phyloP scores from a whole-genome alignment of 2,797 vertebrate species.

The Tapirus indicus region DNA sequence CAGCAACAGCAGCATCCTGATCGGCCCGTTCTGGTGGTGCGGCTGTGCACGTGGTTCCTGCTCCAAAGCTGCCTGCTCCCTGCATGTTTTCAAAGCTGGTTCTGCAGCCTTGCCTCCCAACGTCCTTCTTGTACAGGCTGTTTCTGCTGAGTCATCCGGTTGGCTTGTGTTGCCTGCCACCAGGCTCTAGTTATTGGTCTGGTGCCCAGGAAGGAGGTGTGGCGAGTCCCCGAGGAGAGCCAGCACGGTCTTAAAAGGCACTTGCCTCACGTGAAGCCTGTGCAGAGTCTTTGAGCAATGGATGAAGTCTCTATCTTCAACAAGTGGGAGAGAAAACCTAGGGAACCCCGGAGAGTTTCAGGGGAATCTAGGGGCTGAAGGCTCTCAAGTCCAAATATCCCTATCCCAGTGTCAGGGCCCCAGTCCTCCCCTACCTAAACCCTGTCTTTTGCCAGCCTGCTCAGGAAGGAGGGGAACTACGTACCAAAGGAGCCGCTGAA shows the following conservation, averaged over 20 bases:
- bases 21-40: accelerated
- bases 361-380: background rate
- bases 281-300: background rate
- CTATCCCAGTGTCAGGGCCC: background rate
- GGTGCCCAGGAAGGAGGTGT: background rate
- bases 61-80: background rate
- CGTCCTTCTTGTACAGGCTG: background rate
- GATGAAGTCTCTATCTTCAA: background rate
- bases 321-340: background rate
- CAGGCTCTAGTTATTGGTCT: background rate
- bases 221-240: background rate
- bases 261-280: background rate
- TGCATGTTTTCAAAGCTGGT: background rate
- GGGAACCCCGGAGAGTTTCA: background rate
- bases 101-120: background rate
- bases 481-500: background rate
- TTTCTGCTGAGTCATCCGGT: background rate
- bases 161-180: background rate
- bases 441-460: background rate
- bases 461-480: background rate
- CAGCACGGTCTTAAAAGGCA: background rate
- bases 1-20: background rate
- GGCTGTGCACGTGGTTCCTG: background rate
- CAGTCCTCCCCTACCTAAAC: background rate
- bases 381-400: background rate